These are phyloP conservation scores for Fragum fragum DNA, from an alignment of 2,888 invertebrate genomes.

Conservation along the genomic window DNA sequence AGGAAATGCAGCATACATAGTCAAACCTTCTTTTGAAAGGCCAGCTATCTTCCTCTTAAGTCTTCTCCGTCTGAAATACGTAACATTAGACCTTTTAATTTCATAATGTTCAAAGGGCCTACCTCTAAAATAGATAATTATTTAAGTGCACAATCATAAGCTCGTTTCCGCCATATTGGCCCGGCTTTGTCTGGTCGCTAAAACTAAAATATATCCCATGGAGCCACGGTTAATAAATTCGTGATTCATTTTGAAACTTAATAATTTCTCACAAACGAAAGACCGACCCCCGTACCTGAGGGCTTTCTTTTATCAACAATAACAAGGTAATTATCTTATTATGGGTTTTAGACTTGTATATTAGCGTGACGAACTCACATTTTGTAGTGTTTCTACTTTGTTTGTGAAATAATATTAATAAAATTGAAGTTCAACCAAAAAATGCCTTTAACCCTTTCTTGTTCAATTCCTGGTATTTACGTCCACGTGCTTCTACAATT, in stretches of 20 bases:
- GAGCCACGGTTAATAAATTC: slow-evolving; percentile 28
- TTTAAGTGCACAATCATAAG: slow-evolving; percentile 19
- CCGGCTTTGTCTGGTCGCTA: slow-evolving; percentile 5
- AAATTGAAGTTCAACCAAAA: neutral
- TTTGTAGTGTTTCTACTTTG: slow-evolving; percentile 6
- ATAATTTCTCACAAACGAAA: slow-evolving; percentile 25
- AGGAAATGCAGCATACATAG: no score
- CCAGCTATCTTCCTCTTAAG: neutral
- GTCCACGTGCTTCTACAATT: no score
- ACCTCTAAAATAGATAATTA: slow-evolving; percentile 22
- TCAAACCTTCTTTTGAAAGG: no score
- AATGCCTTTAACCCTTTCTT: neutral
- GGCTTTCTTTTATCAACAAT: slow-evolving; percentile 35
- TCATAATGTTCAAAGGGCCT: slow-evolving; percentile 16
- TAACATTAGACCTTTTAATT: slow-evolving; percentile 4
- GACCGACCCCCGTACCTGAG: slow-evolving; percentile 18
- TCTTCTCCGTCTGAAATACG: neutral
- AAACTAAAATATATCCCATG: slow-evolving; percentile 18
- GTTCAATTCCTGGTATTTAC: no score
- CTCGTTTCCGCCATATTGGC: slow-evolving; percentile 18
- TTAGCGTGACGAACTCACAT: neutral
- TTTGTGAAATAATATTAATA: neutral
- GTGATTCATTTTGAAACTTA: slow-evolving; percentile 26
- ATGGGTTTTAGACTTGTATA: slow-evolving; percentile 12
- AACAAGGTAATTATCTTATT: slow-evolving; percentile 28